Evolutionary conservation across 2,888 invertebrate genomes (phyloP).

Genomic region (Troides aeacus): DNA sequence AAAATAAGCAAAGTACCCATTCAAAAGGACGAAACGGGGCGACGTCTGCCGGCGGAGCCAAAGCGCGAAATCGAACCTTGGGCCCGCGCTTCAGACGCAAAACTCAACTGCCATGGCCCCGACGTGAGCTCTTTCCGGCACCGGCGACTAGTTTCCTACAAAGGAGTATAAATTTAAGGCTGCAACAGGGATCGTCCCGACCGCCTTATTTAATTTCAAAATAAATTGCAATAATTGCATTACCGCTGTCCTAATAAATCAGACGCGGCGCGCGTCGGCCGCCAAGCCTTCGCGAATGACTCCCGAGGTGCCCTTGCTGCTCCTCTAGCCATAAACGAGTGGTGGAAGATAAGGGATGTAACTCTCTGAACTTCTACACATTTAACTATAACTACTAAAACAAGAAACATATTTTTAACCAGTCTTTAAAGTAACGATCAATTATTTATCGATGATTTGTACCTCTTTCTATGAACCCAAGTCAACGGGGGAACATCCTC

Average conservation of each 20-base stretch:
- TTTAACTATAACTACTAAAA: too few species aligned
- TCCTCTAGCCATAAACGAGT: constrained; percentile 10
- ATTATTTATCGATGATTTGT: too few species aligned
- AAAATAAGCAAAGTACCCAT: constrained; percentile 77
- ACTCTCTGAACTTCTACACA: too few species aligned
- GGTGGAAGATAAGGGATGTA: too few species aligned
- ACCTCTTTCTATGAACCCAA: too few species aligned
- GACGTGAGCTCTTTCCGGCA: constrained; percentile 50
- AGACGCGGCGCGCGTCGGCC: constrained; percentile 46
- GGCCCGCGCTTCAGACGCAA: constrained; percentile 49
- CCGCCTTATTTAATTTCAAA: constrained; percentile 76
- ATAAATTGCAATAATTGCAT: constrained; percentile 79
- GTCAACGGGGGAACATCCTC: too few species aligned
- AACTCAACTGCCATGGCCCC: constrained; percentile 51
- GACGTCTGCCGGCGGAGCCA: constrained; percentile 16
- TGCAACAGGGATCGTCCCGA: constrained; percentile 47
- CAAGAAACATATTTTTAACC: too few species aligned
- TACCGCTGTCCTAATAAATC: constrained; percentile 66
- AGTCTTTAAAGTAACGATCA: too few species aligned
- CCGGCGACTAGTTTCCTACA: constrained; percentile 46
- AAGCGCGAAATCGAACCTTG: constrained; percentile 54
- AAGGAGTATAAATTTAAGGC: constrained; percentile 66
- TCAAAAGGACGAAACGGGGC: constrained; percentile 54
- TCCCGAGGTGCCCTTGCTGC: constrained; percentile 38
- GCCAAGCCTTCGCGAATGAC: constrained; percentile 40